phyloP scores from a whole-genome alignment of 1,140 invertebrate genomes.

The Caenorhabditis latens region DNA sequence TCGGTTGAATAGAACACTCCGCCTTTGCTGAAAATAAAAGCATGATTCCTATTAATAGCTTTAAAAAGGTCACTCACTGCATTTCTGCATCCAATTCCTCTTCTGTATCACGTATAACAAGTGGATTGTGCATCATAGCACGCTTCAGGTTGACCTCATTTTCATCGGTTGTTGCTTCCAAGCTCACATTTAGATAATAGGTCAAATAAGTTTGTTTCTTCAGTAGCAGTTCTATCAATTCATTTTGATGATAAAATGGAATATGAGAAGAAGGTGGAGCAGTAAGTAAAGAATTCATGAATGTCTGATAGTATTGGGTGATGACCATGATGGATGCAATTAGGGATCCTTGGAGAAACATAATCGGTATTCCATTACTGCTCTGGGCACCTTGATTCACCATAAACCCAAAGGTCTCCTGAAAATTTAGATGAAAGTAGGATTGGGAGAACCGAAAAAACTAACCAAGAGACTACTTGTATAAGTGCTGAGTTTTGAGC shows the following conservation, averaged over 20 bases:
- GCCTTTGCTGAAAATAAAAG: constrained; percentile 50
- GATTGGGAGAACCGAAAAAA: background rate
- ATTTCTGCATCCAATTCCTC: constrained; percentile 49
- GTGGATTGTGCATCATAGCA: constrained; percentile 41
- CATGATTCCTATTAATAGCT: background rate
- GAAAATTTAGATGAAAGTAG: background rate
- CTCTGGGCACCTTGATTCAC: constrained; percentile 57
- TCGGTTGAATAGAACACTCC: constrained; percentile 67
- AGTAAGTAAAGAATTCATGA: constrained; percentile 62
- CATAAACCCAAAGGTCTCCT: constrained; percentile 64
- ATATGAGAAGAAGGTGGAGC: constrained; percentile 60
- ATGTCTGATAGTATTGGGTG: constrained; percentile 65
- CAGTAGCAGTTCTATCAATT: constrained; percentile 57
- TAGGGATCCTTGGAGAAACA: constrained; percentile 55
- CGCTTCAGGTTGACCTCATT: constrained; percentile 56
- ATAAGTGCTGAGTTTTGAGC: constrained; percentile 40
- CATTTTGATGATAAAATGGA: constrained; percentile 65
- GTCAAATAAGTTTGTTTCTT: constrained; percentile 54
- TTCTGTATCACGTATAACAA: constrained; percentile 50
- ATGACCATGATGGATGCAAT: constrained; percentile 60
- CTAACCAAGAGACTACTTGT: constrained; percentile 47
- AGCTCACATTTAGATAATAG: constrained; percentile 58
- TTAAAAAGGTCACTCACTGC: background rate
- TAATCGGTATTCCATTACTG: constrained; percentile 54
- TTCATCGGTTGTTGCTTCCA: constrained; percentile 60